Evolutionary conservation across 1,140 invertebrate genomes (phyloP).

Genomic region (Drosophila equinoxialis): DNA sequence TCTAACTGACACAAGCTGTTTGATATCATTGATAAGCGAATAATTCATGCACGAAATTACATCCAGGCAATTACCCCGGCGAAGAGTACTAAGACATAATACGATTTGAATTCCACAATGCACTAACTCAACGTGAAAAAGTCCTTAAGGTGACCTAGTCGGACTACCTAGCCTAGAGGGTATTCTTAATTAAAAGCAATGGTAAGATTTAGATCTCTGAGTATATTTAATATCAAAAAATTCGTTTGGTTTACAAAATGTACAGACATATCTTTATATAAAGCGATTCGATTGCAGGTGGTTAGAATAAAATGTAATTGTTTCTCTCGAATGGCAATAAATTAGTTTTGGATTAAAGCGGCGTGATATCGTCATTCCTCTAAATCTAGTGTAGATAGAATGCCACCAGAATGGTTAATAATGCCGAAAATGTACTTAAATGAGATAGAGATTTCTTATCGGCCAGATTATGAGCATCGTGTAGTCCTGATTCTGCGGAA

Average conservation of each 20-base stretch:
- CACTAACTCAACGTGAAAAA: background rate
- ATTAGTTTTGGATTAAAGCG: slow-evolving; percentile 20
- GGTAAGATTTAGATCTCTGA: background rate
- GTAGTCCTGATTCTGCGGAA: slow-evolving; percentile 58
- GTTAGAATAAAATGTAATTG: slow-evolving; percentile 8
- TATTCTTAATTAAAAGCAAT: no score
- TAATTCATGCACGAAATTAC: no score
- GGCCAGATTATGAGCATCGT: slow-evolving; percentile 50
- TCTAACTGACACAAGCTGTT: no score
- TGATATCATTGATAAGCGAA: no score
- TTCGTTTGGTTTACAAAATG: slow-evolving; percentile 26
- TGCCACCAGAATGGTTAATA: slow-evolving; percentile 58
- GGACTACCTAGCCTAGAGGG: no score
- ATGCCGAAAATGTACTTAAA: slow-evolving; percentile 44
- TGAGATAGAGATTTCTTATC: slow-evolving; percentile 20
- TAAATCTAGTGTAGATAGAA: slow-evolving; percentile 56
- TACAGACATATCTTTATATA: slow-evolving; percentile 9
- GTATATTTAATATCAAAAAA: slow-evolving; percentile 22
- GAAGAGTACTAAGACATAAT: no score
- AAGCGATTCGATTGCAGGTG: slow-evolving; percentile 11
- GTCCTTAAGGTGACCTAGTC: background rate
- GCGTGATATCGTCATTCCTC: background rate
- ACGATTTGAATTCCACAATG: no score
- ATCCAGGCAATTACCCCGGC: no score
- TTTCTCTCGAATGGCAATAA: slow-evolving; percentile 7